These are phyloP conservation scores for Caenorhabditis elegans DNA, from an alignment of 1,140 invertebrate genomes.

Conservation along the genomic window DNA sequence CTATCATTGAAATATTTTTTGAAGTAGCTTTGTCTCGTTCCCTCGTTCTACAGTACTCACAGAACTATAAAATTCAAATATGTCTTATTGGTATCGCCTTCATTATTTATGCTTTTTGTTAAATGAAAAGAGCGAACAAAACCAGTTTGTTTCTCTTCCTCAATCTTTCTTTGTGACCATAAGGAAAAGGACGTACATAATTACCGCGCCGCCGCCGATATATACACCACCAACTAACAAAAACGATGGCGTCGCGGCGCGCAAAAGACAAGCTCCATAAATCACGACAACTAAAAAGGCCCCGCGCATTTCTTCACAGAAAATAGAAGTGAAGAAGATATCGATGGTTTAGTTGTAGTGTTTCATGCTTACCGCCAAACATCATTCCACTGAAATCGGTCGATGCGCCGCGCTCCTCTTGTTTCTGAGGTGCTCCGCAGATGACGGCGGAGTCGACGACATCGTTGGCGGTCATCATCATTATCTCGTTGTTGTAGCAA, in stretches of 20 bases:
- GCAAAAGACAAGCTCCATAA: constrained; percentile 29
- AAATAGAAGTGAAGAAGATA: neutral
- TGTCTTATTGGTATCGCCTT: neutral
- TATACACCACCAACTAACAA: constrained; percentile 8
- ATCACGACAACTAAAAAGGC: neutral
- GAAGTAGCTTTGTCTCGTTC: too few relatives aligned
- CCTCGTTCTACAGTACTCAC: neutral
- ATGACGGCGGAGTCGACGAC: constrained; percentile 19
- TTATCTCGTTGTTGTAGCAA: constrained; percentile 25
- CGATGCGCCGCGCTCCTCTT: constrained; percentile 31
- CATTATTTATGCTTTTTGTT: constrained; percentile 13
- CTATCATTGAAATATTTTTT: too few relatives aligned
- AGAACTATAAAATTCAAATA: neutral
- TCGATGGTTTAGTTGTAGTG: too few relatives aligned
- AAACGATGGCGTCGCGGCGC: neutral
- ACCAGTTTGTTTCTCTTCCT: neutral
- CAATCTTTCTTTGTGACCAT: constrained; percentile 29
- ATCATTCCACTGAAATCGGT: constrained; percentile 2
- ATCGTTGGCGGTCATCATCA: constrained; percentile 21
- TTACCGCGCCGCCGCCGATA: constrained; percentile 24
- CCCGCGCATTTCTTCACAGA: neutral
- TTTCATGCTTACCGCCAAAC: neutral
- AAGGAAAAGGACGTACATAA: constrained; percentile 26
- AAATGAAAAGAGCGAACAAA: neutral
- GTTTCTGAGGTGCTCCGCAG: constrained; percentile 26